Conservation (phyloP, 2,113 vertebrate genomes). For the Uropsilus gracilis region DNA sequence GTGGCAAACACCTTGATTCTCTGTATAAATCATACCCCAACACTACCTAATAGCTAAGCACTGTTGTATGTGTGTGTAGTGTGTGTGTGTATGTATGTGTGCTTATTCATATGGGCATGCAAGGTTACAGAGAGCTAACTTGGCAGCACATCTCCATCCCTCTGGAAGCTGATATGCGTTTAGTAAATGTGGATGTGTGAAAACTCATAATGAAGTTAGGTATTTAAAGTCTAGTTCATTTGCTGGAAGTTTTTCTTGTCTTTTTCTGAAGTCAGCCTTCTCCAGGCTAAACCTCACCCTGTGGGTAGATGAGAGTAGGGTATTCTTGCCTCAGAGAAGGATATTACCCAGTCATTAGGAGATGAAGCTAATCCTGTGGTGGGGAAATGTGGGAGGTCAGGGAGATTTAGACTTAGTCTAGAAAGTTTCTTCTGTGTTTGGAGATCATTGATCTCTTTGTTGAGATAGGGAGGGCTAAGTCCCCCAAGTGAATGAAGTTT, state of each 20-base stretch:
- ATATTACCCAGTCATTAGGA: neutral
- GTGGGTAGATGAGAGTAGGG: neutral
- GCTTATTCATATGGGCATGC: too few species aligned
- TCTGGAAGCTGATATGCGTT: neutral
- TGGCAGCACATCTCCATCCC: neutral
- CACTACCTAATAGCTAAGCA: too few species aligned
- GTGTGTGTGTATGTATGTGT: neutral
- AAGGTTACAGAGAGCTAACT: rapidly evolving
- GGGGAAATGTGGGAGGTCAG: neutral
- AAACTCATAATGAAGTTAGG: neutral
- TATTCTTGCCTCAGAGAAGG: neutral
- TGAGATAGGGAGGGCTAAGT: neutral
- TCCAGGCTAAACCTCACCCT: neutral
- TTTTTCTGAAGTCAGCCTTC: neutral
- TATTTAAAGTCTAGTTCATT: neutral
- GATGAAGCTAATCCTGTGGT: neutral
- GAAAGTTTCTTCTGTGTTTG: neutral
- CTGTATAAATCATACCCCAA: too few species aligned
- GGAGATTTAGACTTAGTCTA: neutral
- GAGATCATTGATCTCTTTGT: neutral
- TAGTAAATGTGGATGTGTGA: neutral
- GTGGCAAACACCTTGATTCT: too few species aligned
- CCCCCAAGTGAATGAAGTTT: too few species aligned
- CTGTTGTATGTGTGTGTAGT: neutral
- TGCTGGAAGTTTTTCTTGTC: neutral